Percentiles rank a stretch among this genome's conserved stretches.
Evolutionary conservation across 2,113 vertebrate genomes (phyloP).

Genomic region (Chaetodon auriga): DNA sequence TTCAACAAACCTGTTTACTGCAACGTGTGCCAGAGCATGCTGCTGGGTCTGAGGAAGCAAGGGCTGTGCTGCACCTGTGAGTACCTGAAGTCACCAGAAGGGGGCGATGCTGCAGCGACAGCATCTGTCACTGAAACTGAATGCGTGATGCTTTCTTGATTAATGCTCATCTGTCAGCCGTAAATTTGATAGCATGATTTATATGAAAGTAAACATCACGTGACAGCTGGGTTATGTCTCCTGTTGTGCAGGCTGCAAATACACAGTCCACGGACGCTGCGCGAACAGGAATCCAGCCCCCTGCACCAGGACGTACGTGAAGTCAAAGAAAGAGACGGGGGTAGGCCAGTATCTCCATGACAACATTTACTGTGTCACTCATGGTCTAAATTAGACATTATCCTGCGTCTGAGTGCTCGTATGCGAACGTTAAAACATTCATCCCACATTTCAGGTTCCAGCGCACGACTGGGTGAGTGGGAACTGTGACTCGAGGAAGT

Average conservation of each 20-base stretch:
- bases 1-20: slow-evolving; percentile 92
- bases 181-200: background rate
- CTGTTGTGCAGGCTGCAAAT: slow-evolving; percentile 88
- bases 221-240: slow-evolving; percentile 7
- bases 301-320: slow-evolving; percentile 93
- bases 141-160: background rate
- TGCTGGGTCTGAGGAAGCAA: slow-evolving; percentile 92
- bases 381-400: background rate
- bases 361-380: slow-evolving; percentile 22
- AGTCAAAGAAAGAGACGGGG: slow-evolving; percentile 91
- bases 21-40: slow-evolving; percentile 90
- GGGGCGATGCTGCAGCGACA: slow-evolving; percentile 25
- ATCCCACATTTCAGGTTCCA: slow-evolving; percentile 81
- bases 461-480: slow-evolving; percentile 92
- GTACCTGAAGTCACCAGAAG: slow-evolving; percentile 69
- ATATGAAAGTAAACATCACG: background rate
- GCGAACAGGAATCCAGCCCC: slow-evolving; percentile 89
- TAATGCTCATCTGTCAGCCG: background rate
- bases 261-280: slow-evolving; percentile 92
- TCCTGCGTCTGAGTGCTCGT: slow-evolving; percentile 1
- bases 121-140: background rate
- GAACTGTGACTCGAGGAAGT: slow-evolving; percentile 89
- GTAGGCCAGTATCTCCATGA: slow-evolving; percentile 79
- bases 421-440: slow-evolving; percentile 23
- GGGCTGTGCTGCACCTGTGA: slow-evolving; percentile 93